Evolutionary conservation across 1,140 invertebrate species (phyloP), one percentile per base, ranked within the genome.

Genomic region (Micrasema minimum): DNA sequence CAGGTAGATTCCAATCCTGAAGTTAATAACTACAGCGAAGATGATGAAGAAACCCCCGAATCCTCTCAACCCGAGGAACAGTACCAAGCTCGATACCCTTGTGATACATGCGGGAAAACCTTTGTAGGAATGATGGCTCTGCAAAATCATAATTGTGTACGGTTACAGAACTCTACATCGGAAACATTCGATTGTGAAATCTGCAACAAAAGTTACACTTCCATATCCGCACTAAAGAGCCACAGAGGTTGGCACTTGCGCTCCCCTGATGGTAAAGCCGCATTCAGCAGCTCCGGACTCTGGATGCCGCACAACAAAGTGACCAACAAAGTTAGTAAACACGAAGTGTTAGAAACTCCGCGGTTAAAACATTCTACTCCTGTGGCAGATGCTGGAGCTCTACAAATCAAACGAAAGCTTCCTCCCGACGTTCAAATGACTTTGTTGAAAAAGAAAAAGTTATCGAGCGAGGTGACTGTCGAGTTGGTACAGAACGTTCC

Each of bases 201-300:
- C 14, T 90, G 88, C 57, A 82, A 85, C 61, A 89, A 88, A 72
- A 83, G 80, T 23, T 87, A 89, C 68, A 86, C 86, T 0, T 84
- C 83, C 0, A 85, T 85, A 48, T 81, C 83, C 2, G 83, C 83
- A 0, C 72, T 89, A 45, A 87, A 88, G 59, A 88, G 87, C 69
- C 88, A 90, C 73, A 82, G 85, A 14, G 87, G 87, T 0, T 89
- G 88, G 86, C 88, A 89, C 76, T 79, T 85, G 18, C 80, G 87
- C 2, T 84, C 81, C 0, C 85, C 84, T 6, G 85, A 85, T 72
- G 83, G 83, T 3, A 85, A 84, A 76, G 83, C 83, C 9, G 83
- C 83, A 12, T 83, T 82, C 1, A 85, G 83, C 61, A 85, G 84
- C 55, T 78, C 78, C 11, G 83, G 83, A 0, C 77, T 85, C 1